Evolutionary conservation across 2,888 invertebrate genomes (phyloP), one percentile per base, ranked within the genome.

Genomic region (Hemithea aestivaria): DNA sequence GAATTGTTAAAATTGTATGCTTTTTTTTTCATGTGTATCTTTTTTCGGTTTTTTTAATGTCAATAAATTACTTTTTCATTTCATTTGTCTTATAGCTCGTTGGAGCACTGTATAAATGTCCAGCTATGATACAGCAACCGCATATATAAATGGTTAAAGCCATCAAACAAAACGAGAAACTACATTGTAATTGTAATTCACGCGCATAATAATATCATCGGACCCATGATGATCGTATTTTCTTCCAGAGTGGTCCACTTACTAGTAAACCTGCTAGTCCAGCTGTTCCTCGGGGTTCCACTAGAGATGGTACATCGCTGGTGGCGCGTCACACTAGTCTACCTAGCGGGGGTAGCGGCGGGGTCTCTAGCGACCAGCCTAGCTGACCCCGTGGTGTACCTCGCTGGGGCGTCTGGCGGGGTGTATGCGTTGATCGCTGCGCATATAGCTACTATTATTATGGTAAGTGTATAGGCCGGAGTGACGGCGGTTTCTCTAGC

Each of bases 221-320:
- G n/a, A n/a, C n/a, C n/a, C n/a, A n/a, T n/a, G n/a, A n/a, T n/a
- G n/a, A n/a, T n/a, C n/a, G n/a, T n/a, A n/a, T n/a, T n/a, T n/a
- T n/a, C n/a, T n/a, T n/a, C n/a, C 87, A 96, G 96, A 32, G 90
- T 92, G 29, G 91, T 94, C 65, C 99, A 99, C 74, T 88, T 99
- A 22, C 83, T 95, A 46, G 95, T 96, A 63, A 99, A 99, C 76
- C 87, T 98, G 11, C 79, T 96, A 35, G 96, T 98, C 44, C 98
- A 99, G 76, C 87, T 99, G 41, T 89, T 98, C 73, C 89, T 99
- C 39, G 99, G 99, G 0, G 91, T 98, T 6, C 97, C 98, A 0
- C 78, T 99, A 45, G 99, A 99, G 82, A 93, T 99, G 92, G 98
- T 98, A 0, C 98, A 99, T 76, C 92, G 93, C 52, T 96, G 96